Conservation (phyloP, 1,140 invertebrate genomes). For the Lordiphosa stackelbergi region DNA sequence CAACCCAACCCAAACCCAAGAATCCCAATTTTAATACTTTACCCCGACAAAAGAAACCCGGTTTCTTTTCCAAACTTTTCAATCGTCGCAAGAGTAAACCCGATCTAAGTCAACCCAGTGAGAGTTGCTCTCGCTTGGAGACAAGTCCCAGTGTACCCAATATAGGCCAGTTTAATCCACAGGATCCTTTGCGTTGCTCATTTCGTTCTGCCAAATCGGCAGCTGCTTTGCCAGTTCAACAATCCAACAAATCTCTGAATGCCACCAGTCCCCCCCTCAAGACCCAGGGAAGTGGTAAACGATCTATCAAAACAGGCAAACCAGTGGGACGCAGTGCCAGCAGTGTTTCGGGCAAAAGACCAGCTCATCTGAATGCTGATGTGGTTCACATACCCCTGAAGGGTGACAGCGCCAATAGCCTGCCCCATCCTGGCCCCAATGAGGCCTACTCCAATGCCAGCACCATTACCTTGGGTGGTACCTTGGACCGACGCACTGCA, state of each 20-base stretch:
- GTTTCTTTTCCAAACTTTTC: slow-evolving; percentile 84
- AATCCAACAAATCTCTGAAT: slow-evolving; percentile 27
- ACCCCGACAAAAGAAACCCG: slow-evolving; percentile 80
- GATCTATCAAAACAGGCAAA: slow-evolving; percentile 62
- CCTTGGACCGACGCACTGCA: slow-evolving; percentile 68
- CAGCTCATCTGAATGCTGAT: slow-evolving; percentile 70
- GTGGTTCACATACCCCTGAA: slow-evolving; percentile 82
- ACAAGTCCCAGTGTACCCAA: slow-evolving; percentile 59
- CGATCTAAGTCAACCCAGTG: slow-evolving; percentile 48
- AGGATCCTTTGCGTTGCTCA: slow-evolving; percentile 62
- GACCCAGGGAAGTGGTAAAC: slow-evolving; percentile 18
- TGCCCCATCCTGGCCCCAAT: slow-evolving; percentile 49
- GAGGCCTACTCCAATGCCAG: slow-evolving; percentile 71
- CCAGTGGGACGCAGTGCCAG: slow-evolving; percentile 80
- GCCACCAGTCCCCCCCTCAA: slow-evolving; percentile 43
- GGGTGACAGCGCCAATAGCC: slow-evolving; percentile 77
- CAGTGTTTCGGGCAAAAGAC: slow-evolving; percentile 79
- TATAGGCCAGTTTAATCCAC: slow-evolving; percentile 48
- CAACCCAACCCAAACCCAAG: slow-evolving; percentile 52
- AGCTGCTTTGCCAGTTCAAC: slow-evolving; percentile 8
- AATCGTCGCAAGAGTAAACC: slow-evolving; percentile 78
- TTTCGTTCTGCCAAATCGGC: slow-evolving; percentile 52
- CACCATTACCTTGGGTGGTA: slow-evolving; percentile 64
- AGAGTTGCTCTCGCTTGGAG: slow-evolving; percentile 23
- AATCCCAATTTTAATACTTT: slow-evolving; percentile 77